These are phyloP conservation scores for Dolichomitus sp. DNA, from an alignment of 2,888 invertebrate species.

Conservation along the genomic window DNA sequence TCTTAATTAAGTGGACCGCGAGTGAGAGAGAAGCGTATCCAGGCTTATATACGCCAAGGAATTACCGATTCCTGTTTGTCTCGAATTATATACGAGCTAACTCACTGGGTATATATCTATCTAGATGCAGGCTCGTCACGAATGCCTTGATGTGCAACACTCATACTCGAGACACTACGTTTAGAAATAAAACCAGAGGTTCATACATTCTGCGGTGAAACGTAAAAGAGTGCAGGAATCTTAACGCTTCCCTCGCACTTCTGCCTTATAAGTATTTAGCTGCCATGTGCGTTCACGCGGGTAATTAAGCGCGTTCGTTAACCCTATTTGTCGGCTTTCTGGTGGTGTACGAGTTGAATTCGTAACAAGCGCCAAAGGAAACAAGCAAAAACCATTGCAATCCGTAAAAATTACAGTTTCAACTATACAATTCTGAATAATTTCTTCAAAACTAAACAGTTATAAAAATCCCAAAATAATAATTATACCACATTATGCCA, in stretches of 20 bases:
- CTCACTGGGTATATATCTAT: not conserved
- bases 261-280: slow-evolving; percentile 52
- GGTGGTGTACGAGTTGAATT: not conserved
- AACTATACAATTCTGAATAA: not conserved
- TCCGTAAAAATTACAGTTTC: not conserved
- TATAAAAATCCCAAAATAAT: not conserved
- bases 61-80: slow-evolving; percentile 62
- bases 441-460: not conserved
- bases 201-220: slow-evolving; percentile 8
- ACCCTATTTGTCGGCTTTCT: slow-evolving; percentile 18
- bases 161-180: not conserved
- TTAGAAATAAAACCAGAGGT: slow-evolving; percentile 19
- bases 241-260: slow-evolving; percentile 30
- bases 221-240: slow-evolving; percentile 25
- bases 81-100: slow-evolving; percentile 53
- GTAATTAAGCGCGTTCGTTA: slow-evolving; percentile 58
- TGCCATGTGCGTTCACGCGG: slow-evolving; percentile 49
- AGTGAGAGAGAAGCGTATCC: slow-evolving; percentile 25
- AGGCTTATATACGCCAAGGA: slow-evolving; percentile 10
- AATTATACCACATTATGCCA: not conserved
- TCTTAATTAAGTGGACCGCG: slow-evolving; percentile 75
- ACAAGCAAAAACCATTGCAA: not conserved
- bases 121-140: slow-evolving; percentile 1
- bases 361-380: not conserved
- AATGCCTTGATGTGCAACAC: not conserved